Percentiles rank a stretch among this genome's conserved stretches.
These are phyloP conservation scores for Gymnopithys bicolor DNA, from an alignment of 2,797 vertebrate species.

Conservation along the genomic window DNA sequence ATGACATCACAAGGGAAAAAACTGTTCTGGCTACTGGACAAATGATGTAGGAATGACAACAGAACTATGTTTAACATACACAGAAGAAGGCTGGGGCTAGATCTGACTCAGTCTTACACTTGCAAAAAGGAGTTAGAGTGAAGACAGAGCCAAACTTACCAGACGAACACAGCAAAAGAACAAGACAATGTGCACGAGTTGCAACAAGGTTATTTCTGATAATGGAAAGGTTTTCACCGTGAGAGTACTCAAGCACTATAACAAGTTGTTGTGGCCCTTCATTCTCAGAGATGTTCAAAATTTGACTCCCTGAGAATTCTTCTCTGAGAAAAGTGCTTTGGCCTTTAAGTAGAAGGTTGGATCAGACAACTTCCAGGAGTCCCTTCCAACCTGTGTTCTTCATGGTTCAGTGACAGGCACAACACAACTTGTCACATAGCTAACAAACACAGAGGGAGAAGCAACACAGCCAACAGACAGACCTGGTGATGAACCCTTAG, in stretches of 20 bases:
- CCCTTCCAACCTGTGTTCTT: not conserved
- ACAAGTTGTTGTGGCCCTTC: not conserved
- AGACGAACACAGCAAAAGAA: not conserved
- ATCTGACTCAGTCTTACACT: not conserved
- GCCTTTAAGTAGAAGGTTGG: not conserved
- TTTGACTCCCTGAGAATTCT: not conserved
- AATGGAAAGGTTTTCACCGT: not conserved
- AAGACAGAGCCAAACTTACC: not conserved
- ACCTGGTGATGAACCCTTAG: not conserved
- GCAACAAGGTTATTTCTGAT: not conserved
- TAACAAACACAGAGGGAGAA: not conserved
- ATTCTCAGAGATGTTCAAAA: not conserved
- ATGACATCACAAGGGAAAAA: not conserved
- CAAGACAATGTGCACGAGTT: not conserved
- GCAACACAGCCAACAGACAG: not conserved
- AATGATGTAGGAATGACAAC: not conserved
- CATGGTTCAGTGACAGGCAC: not conserved
- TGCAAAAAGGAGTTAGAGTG: not conserved
- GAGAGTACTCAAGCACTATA: not conserved
- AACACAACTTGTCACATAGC: not conserved
- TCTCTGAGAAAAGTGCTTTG: not conserved
- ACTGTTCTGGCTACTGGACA: not conserved
- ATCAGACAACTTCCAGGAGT: accelerated
- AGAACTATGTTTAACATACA: not conserved
- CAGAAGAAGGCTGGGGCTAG: not conserved